Conservation (phyloP, 2,797 vertebrate species). For the Gallirallus australis region DNA sequence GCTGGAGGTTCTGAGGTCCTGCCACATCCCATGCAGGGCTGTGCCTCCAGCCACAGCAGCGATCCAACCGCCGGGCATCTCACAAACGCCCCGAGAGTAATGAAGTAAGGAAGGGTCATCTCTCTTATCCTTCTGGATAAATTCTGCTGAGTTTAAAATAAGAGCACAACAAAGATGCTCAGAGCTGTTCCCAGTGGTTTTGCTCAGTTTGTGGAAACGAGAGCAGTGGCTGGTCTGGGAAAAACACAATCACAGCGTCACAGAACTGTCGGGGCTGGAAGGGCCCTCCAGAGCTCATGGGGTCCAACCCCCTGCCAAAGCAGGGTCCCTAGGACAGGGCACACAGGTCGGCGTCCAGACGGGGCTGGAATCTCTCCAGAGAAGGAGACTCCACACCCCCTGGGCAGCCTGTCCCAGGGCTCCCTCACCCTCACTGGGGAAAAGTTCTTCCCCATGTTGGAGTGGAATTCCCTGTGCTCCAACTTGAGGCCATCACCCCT, state of each 20-base stretch:
- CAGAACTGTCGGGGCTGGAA: no score
- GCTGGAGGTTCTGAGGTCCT: not conserved
- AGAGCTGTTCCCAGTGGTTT: not conserved
- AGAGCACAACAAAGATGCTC: not conserved
- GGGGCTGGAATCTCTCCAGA: no score
- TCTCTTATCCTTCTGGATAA: not conserved
- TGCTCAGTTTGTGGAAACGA: not conserved
- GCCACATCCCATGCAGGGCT: rapidly evolving
- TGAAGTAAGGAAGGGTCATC: not conserved
- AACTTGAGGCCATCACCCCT: no score
- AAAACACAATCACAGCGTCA: not conserved
- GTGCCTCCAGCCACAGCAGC: rapidly evolving
- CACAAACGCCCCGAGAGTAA: rapidly evolving
- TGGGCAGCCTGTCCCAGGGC: no score
- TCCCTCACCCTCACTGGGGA: no score
- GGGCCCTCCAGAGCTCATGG: no score
- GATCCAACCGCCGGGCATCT: rapidly evolving
- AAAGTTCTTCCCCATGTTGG: no score
- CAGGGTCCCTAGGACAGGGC: no score
- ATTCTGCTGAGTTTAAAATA: not conserved
- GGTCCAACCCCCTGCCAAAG: no score
- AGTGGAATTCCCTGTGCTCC: no score
- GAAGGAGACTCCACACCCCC: no score
- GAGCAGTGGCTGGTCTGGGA: not conserved
- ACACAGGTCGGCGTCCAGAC: no score